Conservation (phyloP, 2,888 invertebrate species). For the Drymonia ruficornis region DNA sequence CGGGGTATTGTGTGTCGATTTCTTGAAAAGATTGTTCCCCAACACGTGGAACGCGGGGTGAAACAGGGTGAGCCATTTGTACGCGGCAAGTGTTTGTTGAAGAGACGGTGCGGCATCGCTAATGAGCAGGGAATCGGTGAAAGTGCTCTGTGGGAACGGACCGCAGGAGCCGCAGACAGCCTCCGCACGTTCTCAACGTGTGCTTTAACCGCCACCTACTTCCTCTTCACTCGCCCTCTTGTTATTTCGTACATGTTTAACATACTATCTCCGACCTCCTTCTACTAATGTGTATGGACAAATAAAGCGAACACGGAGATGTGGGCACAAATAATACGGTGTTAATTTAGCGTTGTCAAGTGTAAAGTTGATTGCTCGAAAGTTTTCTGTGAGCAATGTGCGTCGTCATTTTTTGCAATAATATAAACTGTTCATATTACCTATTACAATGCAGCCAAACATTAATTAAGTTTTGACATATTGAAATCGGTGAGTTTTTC, state of each 20-base stretch:
- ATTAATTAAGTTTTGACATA: too few relatives aligned
- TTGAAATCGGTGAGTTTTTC: too few relatives aligned
- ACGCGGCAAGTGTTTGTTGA: slow-evolving; percentile 72
- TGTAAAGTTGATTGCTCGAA: slow-evolving; percentile 19
- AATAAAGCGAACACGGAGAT: slow-evolving; percentile 20
- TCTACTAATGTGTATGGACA: slow-evolving; percentile 35
- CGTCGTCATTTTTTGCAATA: background rate
- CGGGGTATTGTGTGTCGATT: slow-evolving; percentile 27
- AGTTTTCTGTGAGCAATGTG: slow-evolving; percentile 8
- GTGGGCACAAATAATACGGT: slow-evolving; percentile 8
- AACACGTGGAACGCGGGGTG: slow-evolving; percentile 47
- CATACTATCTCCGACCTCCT: slow-evolving; percentile 41
- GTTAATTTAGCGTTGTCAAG: slow-evolving; percentile 15
- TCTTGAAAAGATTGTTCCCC: slow-evolving; percentile 43
- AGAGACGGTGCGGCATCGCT: slow-evolving; percentile 69
- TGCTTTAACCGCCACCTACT: slow-evolving; percentile 27
- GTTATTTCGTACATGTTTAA: slow-evolving; percentile 41
- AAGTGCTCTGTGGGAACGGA: slow-evolving; percentile 57
- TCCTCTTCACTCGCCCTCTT: slow-evolving; percentile 38
- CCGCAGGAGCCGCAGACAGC: slow-evolving; percentile 51
- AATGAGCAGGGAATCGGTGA: slow-evolving; percentile 73
- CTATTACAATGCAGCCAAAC: too few relatives aligned
- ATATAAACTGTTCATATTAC: too few relatives aligned
- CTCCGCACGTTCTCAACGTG: slow-evolving; percentile 37
- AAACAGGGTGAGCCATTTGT: slow-evolving; percentile 65